Base-by-base conservation (phyloP, 2,888 invertebrate genomes). In the Imbricaverruca yamaguchii region DNA sequence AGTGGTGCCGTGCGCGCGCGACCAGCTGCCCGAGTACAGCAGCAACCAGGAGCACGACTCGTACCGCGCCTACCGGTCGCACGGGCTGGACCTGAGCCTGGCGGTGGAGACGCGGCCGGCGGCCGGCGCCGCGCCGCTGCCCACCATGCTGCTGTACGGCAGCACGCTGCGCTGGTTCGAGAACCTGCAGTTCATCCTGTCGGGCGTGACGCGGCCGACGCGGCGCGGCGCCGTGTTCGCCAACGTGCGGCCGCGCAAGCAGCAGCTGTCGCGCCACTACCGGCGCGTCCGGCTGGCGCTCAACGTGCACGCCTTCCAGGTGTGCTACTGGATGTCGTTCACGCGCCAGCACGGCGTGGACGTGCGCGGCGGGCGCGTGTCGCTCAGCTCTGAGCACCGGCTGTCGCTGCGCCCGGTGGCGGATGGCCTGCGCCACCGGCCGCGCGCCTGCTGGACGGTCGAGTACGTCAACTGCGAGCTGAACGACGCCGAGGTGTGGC, bases 81-180 rank as follows among this genome's bases (percentile, higher is more conserved):
- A 94, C 85, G 93, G 94, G 86, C 88, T 96, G 10, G 94, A 94
- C 86, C 90, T 95, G 81, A 92, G 91, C 85, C 89, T 95, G 67
- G 91, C 92, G 3, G 88, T 95, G 83, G 95, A 96, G 87, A 95
- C 94, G 0, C 92, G 92, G 85, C 88, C 89, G 84, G 80, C 86
- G 85, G 83, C 83, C 21, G 81, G 82, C 10, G 74, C 79, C 65
- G 63, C 78, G 63, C 69, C 80, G n/a, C 83, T 85, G 65, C 86
- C 86, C 21, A 84, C 84, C 55, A 90, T 95, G 6, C 89, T 96
- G 7, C 89, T 97, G 0, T 98, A 96, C 86, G 97, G 97, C 80
- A 97, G 96, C 85, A 98, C 98, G 0, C 89, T 98, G 57, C 91
- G 94, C 84, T 98, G 98, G 95, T 94, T 98, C 87, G 97, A 98